Evolutionary conservation across 1,140 invertebrate genomes (phyloP).

Genomic region (Aphelenchoides besseyi): DNA sequence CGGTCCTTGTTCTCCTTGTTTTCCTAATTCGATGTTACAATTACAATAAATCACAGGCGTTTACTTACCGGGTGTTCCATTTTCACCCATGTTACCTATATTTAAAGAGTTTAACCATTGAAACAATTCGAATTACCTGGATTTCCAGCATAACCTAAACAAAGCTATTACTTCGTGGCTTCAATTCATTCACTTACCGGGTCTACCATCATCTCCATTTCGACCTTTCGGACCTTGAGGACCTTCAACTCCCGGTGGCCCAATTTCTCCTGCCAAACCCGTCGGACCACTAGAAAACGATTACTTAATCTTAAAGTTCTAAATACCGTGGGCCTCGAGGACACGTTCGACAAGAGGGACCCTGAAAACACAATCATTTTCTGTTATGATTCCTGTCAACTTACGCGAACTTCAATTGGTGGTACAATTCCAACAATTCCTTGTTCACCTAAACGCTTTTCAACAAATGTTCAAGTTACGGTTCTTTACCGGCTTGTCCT

Average conservation of each 20-base stretch:
- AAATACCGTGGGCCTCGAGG: not conserved
- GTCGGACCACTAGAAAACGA: not conserved
- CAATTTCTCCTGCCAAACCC: not conserved
- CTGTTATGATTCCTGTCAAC: too few relatives aligned
- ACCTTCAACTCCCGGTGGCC: not conserved
- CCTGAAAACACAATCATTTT: too few relatives aligned
- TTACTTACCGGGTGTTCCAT: not conserved
- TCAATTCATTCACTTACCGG: not conserved
- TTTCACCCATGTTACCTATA: not conserved
- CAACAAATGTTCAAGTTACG: too few relatives aligned
- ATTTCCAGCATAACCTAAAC: not conserved
- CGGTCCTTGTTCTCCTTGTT: not conserved
- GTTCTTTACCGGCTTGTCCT: too few relatives aligned
- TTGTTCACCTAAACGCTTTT: not conserved
- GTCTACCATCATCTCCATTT: not conserved
- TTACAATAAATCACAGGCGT: not conserved
- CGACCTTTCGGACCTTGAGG: not conserved
- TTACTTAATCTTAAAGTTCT: not conserved
- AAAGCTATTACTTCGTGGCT: not conserved
- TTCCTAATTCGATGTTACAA: not conserved
- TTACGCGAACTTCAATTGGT: not conserved
- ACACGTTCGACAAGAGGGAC: not conserved
- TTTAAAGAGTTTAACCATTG: too few relatives aligned
- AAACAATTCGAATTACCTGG: too few relatives aligned
- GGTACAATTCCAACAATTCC: not conserved